Base-by-base conservation (phyloP, 2,113 vertebrate species). In the Craseonycteris thonglongyai region DNA sequence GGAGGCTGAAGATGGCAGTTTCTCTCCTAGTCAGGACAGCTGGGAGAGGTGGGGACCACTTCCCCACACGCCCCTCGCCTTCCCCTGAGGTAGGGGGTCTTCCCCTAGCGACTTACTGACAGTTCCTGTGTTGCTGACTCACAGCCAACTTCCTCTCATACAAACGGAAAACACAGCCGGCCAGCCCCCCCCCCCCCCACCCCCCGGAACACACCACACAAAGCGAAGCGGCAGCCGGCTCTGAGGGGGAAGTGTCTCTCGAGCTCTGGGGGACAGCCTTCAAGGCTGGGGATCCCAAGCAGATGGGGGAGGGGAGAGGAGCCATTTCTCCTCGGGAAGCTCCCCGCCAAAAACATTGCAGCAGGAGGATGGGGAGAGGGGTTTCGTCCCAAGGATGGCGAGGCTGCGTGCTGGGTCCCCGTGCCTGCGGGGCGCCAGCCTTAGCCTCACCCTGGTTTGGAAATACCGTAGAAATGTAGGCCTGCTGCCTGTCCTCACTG, bases 31-130 rank as follows among this genome's bases (percentile, higher is more conserved):
- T 19, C 66, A 33, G 49, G n/a, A 49, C 51, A 87, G 24, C 9
- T 30, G 30, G 35, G 54, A 87, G 54, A 78, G 38, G 66, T 85
- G 79, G 45, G 76, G 45, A 66, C 65, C 66, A 51, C 54, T 88
- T 90, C 58, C 38, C 56, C 28, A 38, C 49, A 79, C 35, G 75
- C 88, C 79, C 61, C 35, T 56, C 2, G 2, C 26, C 45, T 58
- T 61, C 51, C 83, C 80, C 80, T 3, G 42, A 74, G 69, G 45
- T 28, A 79, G 95, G 96, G 96, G 97, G 95, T 96, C 95, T 96
- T 90, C 90, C 91, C 86, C 58, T 42, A 59, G 83, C 56, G 89
- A 72, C 86, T 56, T 91, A 72, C 86, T 56, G 89, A 92, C 69
- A 54, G 9, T 10, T 16, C 61, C 33, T 83, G 72, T 90, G 90